Evolutionary conservation across 23 tunicate species (phyloP), one percentile per base, ranked within the genome.

Genomic region (Pegea sp.): DNA sequence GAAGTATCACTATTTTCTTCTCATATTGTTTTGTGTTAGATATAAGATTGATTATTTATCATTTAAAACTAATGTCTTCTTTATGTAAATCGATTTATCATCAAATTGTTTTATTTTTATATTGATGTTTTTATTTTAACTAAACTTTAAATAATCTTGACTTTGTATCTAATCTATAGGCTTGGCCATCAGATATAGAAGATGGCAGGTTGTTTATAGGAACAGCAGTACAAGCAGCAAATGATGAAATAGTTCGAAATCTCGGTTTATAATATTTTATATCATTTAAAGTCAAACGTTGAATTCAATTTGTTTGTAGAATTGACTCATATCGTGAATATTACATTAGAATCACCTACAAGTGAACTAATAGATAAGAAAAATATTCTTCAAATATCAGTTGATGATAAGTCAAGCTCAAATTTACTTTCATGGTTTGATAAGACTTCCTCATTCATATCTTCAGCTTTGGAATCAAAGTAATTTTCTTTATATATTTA

Each of bases 111-210:
- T n/a, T n/a, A n/a, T n/a, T n/a, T n/a, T n/a, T n/a, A n/a, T n/a
- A n/a, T n/a, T n/a, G n/a, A n/a, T n/a, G n/a, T n/a, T n/a, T n/a
- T n/a, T n/a, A n/a, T n/a, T n/a, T n/a, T n/a, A n/a, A n/a, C n/a
- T n/a, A n/a, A n/a, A n/a, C n/a, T n/a, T n/a, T n/a, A n/a, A n/a
- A n/a, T n/a, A n/a, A n/a, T n/a, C n/a, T n/a, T n/a, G n/a, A n/a
- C n/a, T n/a, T n/a, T n/a, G n/a, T n/a, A n/a, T n/a, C n/a, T n/a
- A n/a, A n/a, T 54, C 4, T 46, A 51, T 54, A 84, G 95, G 73
- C 95, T 1, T 75, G 80, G 95, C 95, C 95, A 4, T 84, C 95
- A 4, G 95, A 84, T 52, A 68, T 84, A 34, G 5, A 73, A 25
- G 58, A 34, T 3, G 59, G 64, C 22, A 7, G 64, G 3, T 51